Base-by-base conservation (phyloP, 2,113 vertebrate genomes). In the Carassius gibelio region DNA sequence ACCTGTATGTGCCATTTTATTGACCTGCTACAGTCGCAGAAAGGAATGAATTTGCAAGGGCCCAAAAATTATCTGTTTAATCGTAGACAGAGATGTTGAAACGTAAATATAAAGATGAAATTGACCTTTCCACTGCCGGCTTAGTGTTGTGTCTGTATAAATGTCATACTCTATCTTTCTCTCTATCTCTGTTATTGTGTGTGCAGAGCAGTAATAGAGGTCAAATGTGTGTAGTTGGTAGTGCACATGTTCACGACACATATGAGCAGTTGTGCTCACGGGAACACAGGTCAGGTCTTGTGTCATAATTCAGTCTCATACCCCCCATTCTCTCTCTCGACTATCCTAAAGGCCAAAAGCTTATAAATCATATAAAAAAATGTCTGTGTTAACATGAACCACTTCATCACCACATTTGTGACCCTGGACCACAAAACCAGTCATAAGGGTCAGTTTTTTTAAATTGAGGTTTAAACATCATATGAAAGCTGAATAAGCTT, bases 211-310 rank as follows among this genome's bases (percentile, higher is more conserved):
- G 75, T 86, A 86, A 84, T 88, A 52, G 87, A 88, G 85, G 85
- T 88, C 86, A 86, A 81, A 83, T 84, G 82, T 88, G 85, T 77
- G 87, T 76, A 77, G 78, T 82, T 72, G 21, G 59, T 81, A 76
- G 80, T 81, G 64, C 50, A 55, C 80, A 55, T 81, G 38, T n/a
- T 48, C 38, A 66, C n/a, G 10, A 68, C 42, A 68, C 23, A 52
- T 48, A 62, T 68, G 17, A 81, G 62, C 42, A 68, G 38, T 66
- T 80, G 78, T 42, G n/a, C 36, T 80, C 77, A 64, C 14, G 3
- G 59, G 78, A 64, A 80, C n/a, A 8, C n/a, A 64, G 13, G 59
- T 80, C 59, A 45, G 59, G 36, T 36, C 77, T 62, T 26, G 59
- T 62, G 76, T 61, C 36, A 79, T 17, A 62, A 62, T 61, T 61